Conservation (phyloP, 1,140 invertebrate genomes). For the Linepithema humile region DNA sequence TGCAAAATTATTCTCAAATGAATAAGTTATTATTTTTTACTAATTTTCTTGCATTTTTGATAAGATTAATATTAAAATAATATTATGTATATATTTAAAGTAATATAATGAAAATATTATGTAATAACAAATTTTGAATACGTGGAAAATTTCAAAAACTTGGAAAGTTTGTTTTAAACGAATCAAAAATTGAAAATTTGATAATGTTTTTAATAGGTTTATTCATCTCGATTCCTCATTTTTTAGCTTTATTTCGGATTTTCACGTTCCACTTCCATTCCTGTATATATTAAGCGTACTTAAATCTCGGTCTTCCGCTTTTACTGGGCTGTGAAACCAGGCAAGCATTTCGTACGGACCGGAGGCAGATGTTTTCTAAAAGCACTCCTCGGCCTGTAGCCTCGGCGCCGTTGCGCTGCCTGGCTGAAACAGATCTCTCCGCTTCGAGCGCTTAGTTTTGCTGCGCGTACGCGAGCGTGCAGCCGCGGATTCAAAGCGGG, state of each 20-base stretch:
- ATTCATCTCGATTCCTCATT: background rate
- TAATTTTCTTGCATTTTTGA: background rate
- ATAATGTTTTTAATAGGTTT: background rate
- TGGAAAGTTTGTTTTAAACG: background rate
- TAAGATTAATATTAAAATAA: background rate
- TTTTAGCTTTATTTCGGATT: background rate
- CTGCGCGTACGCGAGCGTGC: conserved; percentile 75
- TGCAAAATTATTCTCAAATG: background rate
- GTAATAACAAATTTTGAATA: background rate
- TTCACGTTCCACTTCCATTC: background rate
- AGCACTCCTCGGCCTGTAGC: conserved; percentile 34
- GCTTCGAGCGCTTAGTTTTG: conserved; percentile 74
- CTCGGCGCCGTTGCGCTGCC: conserved; percentile 34
- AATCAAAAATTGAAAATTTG: background rate
- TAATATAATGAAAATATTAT: too few relatives aligned
- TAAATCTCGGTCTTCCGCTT: background rate
- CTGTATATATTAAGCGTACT: background rate
- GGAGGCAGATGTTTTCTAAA: conserved; percentile 72
- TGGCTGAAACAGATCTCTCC: conserved; percentile 67
- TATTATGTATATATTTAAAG: background rate
- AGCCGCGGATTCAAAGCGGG: conserved; percentile 53
- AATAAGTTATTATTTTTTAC: background rate
- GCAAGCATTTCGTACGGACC: background rate
- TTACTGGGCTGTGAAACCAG: background rate
- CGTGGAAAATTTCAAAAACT: background rate